These are phyloP conservation scores for Lipotes vexillifer DNA, from an alignment of 2,113 vertebrate species.

Conservation along the genomic window DNA sequence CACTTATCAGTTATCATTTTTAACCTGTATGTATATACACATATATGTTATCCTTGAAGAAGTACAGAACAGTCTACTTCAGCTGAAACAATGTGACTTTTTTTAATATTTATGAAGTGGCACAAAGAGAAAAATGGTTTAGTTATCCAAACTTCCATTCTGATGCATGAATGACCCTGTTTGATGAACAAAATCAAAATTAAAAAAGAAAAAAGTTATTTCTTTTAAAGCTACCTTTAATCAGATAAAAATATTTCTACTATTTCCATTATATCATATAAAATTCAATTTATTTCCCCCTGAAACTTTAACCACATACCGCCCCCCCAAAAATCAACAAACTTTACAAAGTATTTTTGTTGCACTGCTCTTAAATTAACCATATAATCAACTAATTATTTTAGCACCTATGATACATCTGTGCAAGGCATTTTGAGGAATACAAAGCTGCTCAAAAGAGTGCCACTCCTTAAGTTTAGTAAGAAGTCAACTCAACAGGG, in stretches of 20 bases:
- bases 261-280: background rate
- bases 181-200: background rate
- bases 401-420: background rate
- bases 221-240: background rate
- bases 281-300: background rate
- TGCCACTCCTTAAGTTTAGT: background rate
- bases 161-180: background rate
- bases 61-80: background rate
- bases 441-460: background rate
- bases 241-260: background rate
- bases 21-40: background rate
- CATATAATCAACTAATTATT: background rate
- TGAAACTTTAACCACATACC: background rate
- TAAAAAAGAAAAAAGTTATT: background rate
- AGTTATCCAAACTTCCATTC: background rate
- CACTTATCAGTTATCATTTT: background rate
- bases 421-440: background rate
- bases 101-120: background rate
- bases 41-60: background rate
- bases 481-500: background rate
- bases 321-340: background rate
- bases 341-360: background rate
- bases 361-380: background rate
- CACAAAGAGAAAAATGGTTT: background rate
- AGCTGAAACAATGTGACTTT: background rate